Percentiles rank a stretch among this genome's conserved stretches.
Evolutionary conservation across 2,888 invertebrate species (phyloP).

Genomic region (Torymus texanus): DNA sequence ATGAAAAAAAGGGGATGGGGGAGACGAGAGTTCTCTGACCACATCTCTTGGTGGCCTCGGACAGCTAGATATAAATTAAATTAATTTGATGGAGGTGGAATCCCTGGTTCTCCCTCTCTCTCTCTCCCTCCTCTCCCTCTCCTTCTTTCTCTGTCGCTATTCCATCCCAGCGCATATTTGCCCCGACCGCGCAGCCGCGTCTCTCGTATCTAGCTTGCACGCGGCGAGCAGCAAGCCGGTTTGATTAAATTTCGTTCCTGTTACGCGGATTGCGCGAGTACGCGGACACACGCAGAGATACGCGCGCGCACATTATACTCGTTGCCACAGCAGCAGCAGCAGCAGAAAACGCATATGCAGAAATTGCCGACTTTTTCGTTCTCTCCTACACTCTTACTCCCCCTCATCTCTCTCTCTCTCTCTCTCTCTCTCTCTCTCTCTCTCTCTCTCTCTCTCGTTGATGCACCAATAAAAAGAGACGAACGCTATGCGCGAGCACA

Average conservation of each 20-base stretch:
- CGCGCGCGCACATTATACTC: constrained; percentile 43
- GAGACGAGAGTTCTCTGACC: constrained; percentile 56
- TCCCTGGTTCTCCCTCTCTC: constrained; percentile 56
- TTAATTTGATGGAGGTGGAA: constrained; percentile 72
- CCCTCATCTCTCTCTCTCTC: not conserved
- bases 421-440: not conserved
- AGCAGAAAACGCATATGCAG: constrained; percentile 23
- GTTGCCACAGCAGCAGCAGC: too few relatives aligned
- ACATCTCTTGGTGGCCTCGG: constrained; percentile 64
- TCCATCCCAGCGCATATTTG: constrained; percentile 64
- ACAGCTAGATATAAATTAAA: constrained; percentile 72
- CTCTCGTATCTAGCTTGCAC: constrained; percentile 61
- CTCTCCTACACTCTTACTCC: not conserved
- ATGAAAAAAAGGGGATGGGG: constrained; percentile 24
- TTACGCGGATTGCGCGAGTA: constrained; percentile 61
- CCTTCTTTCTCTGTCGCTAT: constrained; percentile 50
- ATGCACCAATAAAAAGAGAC: constrained; percentile 44
- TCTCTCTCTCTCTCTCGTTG: constrained; percentile 6
- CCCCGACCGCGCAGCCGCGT: constrained; percentile 60
- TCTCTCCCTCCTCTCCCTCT: constrained; percentile 33
- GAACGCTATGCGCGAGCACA: constrained; percentile 1
- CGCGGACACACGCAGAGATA: not conserved
- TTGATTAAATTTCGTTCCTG: constrained; percentile 70
- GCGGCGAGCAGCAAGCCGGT: constrained; percentile 59
- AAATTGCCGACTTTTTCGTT: constrained; percentile 31